These are phyloP conservation scores for Lasioglossum pauxillum DNA, from an alignment of 2,888 invertebrate species.

Conservation along the genomic window DNA sequence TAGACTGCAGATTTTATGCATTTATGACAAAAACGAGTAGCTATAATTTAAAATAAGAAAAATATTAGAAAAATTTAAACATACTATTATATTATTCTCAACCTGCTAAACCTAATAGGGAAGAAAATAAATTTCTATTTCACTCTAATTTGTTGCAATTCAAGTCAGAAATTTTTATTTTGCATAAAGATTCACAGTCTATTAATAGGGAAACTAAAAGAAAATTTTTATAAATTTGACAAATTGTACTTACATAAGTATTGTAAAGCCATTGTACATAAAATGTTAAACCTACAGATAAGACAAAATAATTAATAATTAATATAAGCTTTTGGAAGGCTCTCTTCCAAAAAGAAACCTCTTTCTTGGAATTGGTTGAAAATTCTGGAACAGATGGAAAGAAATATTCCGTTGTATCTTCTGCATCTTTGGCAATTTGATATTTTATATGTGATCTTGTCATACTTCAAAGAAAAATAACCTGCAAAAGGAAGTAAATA, in stretches of 20 bases:
- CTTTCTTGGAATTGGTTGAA: slow-evolving; percentile 74
- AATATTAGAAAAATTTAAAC: too few relatives aligned
- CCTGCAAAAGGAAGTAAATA: slow-evolving; percentile 50
- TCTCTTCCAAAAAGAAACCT: slow-evolving; percentile 74
- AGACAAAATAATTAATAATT: slow-evolving; percentile 93
- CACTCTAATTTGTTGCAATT: too few relatives aligned
- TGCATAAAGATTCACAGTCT: too few relatives aligned
- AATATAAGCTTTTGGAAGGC: slow-evolving; percentile 84
- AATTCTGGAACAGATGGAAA: slow-evolving; percentile 78
- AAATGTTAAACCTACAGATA: slow-evolving; percentile 98
- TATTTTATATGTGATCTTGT: slow-evolving; percentile 82
- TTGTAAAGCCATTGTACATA: slow-evolving; percentile 97
- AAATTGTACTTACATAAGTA: slow-evolving; percentile 85
- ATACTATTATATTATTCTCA: too few relatives aligned
- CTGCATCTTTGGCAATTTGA: slow-evolving; percentile 81
- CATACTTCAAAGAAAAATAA: slow-evolving; percentile 73
- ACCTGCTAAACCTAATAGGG: too few relatives aligned
- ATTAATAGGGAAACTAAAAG: slow-evolving; percentile 6
- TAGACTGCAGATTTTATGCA: too few relatives aligned
- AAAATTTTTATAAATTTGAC: not conserved
- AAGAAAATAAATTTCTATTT: too few relatives aligned
- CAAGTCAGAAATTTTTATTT: too few relatives aligned
- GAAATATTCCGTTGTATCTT: slow-evolving; percentile 79
- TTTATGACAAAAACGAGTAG: too few relatives aligned
- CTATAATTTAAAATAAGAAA: too few relatives aligned